Base-by-base conservation (phyloP, 2,113 vertebrate species). In the Pontoporia blainvillei region DNA sequence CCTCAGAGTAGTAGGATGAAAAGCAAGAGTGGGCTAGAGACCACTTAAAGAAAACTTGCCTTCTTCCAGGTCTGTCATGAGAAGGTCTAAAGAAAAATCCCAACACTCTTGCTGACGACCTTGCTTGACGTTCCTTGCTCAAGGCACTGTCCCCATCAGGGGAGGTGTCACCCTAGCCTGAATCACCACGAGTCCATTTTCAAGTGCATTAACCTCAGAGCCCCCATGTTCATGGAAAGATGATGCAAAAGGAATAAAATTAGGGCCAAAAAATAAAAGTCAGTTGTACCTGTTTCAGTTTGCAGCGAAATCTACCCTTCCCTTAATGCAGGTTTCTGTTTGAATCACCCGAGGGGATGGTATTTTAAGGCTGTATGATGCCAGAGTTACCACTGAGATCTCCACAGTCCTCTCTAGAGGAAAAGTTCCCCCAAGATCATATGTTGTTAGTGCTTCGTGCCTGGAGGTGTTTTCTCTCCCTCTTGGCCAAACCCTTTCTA, bases 351-450 rank as follows among this genome's bases (percentile, higher is more conserved):
- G 7, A 34, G 3, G 59, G 67, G 21, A 21, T 17, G 8, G 4
- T 62, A 4, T 61, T 69, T 86, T 12, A 59, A 86, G 49, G 54
- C 18, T 6, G 13, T 2, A 3, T 2, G 25, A 34, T 49, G 21
- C 21, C 29, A 1, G 10, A 9, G 9, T 79, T 34, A 54, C 15
- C 31, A 11, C 4, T 6, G 23, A 31, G 52, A 29, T 23, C 34
- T 4, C 39, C 86, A 44, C 31, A 44, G 3, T 23, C 6, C 36
- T 76, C 6, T 57, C 10, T 4, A 52, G 25, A 36, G 6, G 6
- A 64, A 34, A 79, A 49, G 8, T 3, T 54, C 54, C 29, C 18
- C 0, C 1, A 34, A 67, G 14, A 3, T 12, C 67, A 1, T 18
- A 4, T 27, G 7, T 57, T 61, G 29, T 17, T 46, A 39, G 44